Conservation (phyloP, 1,140 invertebrate genomes). For the Papilio aristodemus region DNA sequence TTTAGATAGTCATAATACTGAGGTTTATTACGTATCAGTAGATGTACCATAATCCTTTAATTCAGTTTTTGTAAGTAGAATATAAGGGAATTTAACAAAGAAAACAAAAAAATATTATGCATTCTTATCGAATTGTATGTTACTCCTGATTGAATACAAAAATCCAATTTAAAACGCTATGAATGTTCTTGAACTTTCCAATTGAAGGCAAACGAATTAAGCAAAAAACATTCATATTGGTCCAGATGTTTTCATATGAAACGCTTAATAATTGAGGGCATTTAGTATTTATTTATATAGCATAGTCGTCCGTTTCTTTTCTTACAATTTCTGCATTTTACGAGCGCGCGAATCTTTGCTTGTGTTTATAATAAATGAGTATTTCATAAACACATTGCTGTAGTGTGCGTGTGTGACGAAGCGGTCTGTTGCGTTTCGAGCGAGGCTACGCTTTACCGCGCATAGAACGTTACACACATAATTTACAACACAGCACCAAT, state of each 20-base stretch:
- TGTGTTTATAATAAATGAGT: too few relatives aligned
- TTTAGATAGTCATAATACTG: neutral
- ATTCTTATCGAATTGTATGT: too few relatives aligned
- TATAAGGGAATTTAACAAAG: too few relatives aligned
- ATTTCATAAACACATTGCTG: neutral
- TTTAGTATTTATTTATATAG: neutral
- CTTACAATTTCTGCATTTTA: neutral
- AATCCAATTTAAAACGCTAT: neutral
- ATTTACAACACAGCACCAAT: neutral
- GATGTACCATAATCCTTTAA: too few relatives aligned
- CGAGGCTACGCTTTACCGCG: constrained; percentile 2
- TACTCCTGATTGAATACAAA: too few relatives aligned
- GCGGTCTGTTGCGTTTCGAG: neutral
- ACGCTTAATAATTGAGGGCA: neutral
- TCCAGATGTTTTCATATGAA: neutral
- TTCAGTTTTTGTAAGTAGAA: too few relatives aligned
- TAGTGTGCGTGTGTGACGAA: constrained; percentile 3
- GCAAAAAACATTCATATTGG: too few relatives aligned
- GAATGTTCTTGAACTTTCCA: neutral
- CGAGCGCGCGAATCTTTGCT: neutral
- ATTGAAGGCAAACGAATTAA: neutral
- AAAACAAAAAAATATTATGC: too few relatives aligned
- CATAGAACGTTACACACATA: neutral
- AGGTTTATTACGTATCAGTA: neutral
- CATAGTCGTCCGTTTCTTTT: neutral